These are phyloP conservation scores for Mormoops blainvillei DNA, from an alignment of 2,113 vertebrate genomes.

Conservation along the genomic window DNA sequence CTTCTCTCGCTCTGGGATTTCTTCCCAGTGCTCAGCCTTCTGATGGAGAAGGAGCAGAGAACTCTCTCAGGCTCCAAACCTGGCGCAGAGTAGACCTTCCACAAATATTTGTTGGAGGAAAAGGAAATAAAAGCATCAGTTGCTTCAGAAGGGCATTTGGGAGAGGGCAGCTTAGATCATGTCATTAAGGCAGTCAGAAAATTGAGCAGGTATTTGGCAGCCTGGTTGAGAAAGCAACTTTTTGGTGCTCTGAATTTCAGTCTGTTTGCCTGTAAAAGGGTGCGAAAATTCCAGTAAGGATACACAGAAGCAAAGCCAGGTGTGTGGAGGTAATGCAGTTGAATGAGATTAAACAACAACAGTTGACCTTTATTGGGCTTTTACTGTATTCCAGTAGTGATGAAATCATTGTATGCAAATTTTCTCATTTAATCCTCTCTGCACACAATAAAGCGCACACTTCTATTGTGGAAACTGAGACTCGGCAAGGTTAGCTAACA, in stretches of 20 bases:
- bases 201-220: not conserved
- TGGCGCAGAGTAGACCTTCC: not conserved
- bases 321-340: not conserved
- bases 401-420: not conserved
- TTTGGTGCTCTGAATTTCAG: not conserved
- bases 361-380: not conserved
- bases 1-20: not conserved
- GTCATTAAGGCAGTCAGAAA: not conserved
- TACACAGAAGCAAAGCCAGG: not conserved
- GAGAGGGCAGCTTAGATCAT: not conserved
- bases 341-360: not conserved
- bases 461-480: not conserved
- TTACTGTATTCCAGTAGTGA: not conserved
- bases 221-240: not conserved
- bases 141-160: not conserved
- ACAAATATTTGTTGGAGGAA: not conserved
- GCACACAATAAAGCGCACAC: not conserved
- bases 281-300: not conserved
- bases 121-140: not conserved
- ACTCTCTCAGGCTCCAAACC: not conserved
- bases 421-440: not conserved
- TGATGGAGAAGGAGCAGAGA: not conserved
- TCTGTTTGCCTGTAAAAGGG: not conserved
- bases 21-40: not conserved
- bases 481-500: not conserved